These are phyloP conservation scores for Montipora efflorescens DNA, from an alignment of 64 coral and sea anemone species.

Conservation along the genomic window DNA sequence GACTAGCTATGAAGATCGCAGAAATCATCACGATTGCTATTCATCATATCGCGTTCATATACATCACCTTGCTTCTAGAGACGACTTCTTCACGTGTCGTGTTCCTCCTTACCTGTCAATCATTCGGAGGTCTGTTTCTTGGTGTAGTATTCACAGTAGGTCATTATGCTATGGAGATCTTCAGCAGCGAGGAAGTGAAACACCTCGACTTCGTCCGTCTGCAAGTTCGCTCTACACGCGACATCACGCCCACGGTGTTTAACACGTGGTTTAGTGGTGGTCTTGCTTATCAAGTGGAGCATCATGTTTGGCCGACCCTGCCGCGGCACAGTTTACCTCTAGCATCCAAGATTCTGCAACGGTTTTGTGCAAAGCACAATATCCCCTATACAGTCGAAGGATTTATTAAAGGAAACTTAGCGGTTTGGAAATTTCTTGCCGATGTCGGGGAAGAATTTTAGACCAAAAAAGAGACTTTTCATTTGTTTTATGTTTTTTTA, in stretches of 20 bases:
- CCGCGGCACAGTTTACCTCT: constrained; percentile 28
- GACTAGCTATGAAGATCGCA: constrained; percentile 21
- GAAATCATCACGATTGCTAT: background rate
- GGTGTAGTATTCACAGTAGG: no score
- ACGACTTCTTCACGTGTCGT: background rate
- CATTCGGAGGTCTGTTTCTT: background rate
- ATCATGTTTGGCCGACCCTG: constrained; percentile 42
- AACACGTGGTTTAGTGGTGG: constrained; percentile 50
- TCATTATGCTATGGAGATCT: background rate
- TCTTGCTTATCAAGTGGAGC: constrained; percentile 37
- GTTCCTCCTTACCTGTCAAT: constrained; percentile 1
- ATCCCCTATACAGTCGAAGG: constrained; percentile 12
- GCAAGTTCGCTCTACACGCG: constrained; percentile 23
- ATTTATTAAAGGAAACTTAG: constrained; percentile 24
- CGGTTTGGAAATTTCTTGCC: background rate
- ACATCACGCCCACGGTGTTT: constrained; percentile 31
- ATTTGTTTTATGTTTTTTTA: no score
- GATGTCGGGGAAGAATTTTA: constrained; percentile 31
- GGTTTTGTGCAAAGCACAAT: constrained; percentile 40
- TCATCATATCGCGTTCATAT: background rate
- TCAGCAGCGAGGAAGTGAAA: constrained; percentile 22
- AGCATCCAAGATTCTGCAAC: constrained; percentile 26
- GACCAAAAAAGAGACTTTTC: background rate
- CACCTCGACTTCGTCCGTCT: constrained; percentile 9
- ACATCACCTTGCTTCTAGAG: constrained; percentile 18